These are phyloP conservation scores for Sapayoa aenigma DNA, from an alignment of 2,113 vertebrate genomes.

Conservation along the genomic window DNA sequence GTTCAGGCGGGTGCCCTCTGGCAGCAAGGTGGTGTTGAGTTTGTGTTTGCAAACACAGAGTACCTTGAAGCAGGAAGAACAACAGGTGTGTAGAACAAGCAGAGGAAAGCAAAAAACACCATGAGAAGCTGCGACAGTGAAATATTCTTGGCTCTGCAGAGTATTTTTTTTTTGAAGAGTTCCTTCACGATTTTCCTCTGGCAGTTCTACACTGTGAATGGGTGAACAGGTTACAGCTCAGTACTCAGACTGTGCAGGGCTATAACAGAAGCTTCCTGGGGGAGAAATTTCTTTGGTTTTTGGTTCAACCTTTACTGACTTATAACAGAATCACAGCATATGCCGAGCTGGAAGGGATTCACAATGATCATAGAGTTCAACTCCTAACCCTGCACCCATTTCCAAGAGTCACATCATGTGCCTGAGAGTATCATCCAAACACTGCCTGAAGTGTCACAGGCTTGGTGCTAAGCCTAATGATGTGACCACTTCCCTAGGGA, in stretches of 20 bases:
- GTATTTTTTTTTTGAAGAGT: background rate
- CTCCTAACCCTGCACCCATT: too few relatives aligned
- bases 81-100: background rate
- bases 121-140: background rate
- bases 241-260: background rate
- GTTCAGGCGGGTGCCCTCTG: accelerated
- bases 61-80: background rate
- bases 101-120: background rate
- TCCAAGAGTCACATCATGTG: too few relatives aligned
- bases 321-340: background rate
- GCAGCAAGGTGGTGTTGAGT: background rate
- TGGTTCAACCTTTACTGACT: background rate
- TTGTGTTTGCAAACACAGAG: background rate
- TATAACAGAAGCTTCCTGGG: background rate
- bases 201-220: background rate
- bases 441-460: too few relatives aligned
- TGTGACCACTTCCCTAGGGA: too few relatives aligned
- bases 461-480: too few relatives aligned
- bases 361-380: too few relatives aligned
- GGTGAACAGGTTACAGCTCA: background rate
- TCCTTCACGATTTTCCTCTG: background rate
- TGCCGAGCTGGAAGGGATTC: too few relatives aligned
- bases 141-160: background rate
- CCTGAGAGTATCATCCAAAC: too few relatives aligned
- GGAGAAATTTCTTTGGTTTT: background rate